phyloP scores from a whole-genome alignment of 2,888 invertebrate species.

The Lasius fuliginosus region DNA sequence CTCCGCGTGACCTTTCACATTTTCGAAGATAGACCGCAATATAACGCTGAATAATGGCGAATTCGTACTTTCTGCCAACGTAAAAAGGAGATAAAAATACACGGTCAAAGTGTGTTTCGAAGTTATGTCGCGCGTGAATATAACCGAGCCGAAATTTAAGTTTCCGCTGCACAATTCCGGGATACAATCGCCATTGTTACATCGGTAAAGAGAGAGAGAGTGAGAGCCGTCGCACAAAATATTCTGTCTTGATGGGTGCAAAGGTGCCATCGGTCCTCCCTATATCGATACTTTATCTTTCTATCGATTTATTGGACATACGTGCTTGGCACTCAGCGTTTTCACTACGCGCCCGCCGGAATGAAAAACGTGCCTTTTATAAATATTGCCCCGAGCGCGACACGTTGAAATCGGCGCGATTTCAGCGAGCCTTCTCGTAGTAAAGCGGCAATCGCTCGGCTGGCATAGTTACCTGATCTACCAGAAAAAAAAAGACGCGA shows the following conservation, averaged over 20 bases:
- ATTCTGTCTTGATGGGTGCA: constrained; percentile 19
- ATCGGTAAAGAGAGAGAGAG: background rate
- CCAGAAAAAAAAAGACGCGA: background rate
- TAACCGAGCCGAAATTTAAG: constrained; percentile 3
- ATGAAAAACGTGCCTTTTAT: constrained; percentile 67
- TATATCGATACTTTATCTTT: constrained; percentile 60
- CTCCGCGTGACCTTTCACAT: constrained; percentile 10
- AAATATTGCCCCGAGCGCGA: constrained; percentile 62
- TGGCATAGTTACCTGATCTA: background rate
- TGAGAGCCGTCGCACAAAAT: constrained; percentile 7
- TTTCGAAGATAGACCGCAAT: background rate
- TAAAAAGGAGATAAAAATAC: background rate
- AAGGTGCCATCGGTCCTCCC: constrained; percentile 31
- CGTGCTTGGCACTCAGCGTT: constrained; percentile 44
- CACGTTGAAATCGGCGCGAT: constrained; percentile 46
- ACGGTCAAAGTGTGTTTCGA: background rate
- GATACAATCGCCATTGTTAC: constrained; percentile 8
- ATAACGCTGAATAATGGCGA: background rate
- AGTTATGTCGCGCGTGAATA: constrained; percentile 3
- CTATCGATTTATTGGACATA: constrained; percentile 70
- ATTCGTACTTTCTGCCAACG: constrained; percentile 18
- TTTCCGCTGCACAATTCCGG: background rate
- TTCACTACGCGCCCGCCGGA: constrained; percentile 56
- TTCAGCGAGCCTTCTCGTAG: background rate
- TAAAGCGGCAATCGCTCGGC: background rate